These are phyloP conservation scores for Babylonia areolata DNA, from an alignment of 1,140 invertebrate genomes.

Conservation along the genomic window DNA sequence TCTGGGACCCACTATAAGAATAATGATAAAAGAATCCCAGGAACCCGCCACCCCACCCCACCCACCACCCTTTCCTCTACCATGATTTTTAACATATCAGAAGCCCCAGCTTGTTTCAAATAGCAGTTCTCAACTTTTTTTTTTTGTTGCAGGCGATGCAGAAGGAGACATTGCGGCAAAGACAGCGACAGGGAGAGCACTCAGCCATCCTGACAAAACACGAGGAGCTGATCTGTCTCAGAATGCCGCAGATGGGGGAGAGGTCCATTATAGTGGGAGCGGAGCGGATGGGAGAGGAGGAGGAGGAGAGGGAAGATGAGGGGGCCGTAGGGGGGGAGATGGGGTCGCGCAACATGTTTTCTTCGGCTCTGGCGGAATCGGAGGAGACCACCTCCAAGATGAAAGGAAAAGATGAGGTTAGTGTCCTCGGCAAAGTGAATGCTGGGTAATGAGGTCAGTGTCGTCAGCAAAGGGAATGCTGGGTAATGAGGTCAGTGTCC, in stretches of 20 bases:
- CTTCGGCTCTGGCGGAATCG: background rate
- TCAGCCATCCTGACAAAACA: background rate
- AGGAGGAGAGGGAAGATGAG: background rate
- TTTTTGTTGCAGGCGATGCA: background rate
- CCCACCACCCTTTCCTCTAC: too few relatives aligned
- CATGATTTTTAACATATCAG: too few relatives aligned
- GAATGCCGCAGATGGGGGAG: background rate
- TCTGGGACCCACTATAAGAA: too few relatives aligned
- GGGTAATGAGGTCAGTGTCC: too few relatives aligned
- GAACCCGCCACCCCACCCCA: too few relatives aligned
- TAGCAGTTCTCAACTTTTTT: too few relatives aligned
- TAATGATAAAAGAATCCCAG: too few relatives aligned
- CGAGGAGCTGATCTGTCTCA: background rate
- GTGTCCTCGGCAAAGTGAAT: too few relatives aligned
- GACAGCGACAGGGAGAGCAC: background rate
- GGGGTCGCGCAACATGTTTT: background rate
- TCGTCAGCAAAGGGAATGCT: too few relatives aligned
- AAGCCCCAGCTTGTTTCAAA: too few relatives aligned
- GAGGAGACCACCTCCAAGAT: background rate
- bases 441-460: too few relatives aligned
- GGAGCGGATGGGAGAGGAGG: background rate
- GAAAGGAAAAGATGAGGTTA: conserved; percentile 11
- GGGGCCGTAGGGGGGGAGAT: background rate
- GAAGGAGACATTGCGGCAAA: background rate
- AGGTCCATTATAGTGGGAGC: background rate